Percentiles rank a stretch among this genome's conserved stretches.
Evolutionary conservation across 2,113 vertebrate species (phyloP).

Genomic region (Eretmochelys imbricata): DNA sequence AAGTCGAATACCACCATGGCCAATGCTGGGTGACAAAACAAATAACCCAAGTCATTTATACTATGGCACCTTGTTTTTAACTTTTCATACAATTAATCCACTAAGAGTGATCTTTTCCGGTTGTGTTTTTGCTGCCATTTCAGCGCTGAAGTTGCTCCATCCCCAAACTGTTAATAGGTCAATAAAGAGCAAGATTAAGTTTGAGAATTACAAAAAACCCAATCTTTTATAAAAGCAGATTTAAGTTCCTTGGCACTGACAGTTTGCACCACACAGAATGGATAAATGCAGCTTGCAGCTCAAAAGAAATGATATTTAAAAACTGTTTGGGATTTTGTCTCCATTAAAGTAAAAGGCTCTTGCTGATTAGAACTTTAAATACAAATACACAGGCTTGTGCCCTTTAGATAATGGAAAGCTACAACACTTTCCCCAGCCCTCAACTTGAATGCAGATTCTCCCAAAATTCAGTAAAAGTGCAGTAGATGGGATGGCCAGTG

Average conservation of each 20-base stretch:
- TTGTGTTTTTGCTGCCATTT: neutral
- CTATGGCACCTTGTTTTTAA: neutral
- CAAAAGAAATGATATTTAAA: neutral
- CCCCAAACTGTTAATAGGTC: neutral
- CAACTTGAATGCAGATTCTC: neutral
- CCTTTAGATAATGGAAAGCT: neutral
- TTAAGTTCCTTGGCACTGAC: neutral
- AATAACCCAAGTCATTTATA: neutral
- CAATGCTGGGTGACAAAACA: neutral
- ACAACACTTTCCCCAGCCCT: neutral
- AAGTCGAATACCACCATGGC: neutral
- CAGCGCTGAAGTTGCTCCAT: neutral
- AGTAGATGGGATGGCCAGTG: neutral
- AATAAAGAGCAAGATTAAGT: neutral
- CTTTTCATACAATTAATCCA: neutral
- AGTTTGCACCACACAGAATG: neutral
- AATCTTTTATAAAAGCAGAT: neutral
- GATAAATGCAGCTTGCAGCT: neutral
- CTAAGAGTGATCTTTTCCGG: neutral
- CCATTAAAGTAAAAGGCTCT: neutral
- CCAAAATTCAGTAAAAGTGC: neutral
- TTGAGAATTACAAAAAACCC: neutral
- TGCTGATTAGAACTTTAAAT: neutral
- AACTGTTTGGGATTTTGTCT: neutral
- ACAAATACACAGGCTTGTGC: neutral